Base-by-base conservation (phyloP, 2,113 vertebrate species). In the Xiphias gladius region DNA sequence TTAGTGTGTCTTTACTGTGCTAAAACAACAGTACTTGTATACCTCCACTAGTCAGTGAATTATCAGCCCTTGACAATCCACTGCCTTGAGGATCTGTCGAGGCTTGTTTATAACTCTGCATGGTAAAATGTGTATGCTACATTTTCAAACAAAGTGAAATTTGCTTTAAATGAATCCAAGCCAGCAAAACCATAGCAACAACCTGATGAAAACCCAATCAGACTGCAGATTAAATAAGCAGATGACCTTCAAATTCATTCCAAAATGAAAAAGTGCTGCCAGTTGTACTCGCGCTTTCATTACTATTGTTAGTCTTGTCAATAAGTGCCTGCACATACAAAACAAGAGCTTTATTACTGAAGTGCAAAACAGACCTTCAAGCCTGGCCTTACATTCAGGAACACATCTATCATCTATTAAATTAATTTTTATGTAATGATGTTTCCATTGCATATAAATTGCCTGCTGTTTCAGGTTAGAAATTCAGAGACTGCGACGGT, bases 181-280 rank as follows among this genome's bases (percentile, higher is more conserved):
- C 78, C 80, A 55, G 70, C 76, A 74, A 80, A 84, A 43, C 93
- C 88, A 88, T 83, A 79, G 92, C 91, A 93, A 93, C 91, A 83
- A 77, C 75, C 22, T 37, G 24, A 58, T 78, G 54, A 85, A 81
- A 88, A 76, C 37, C 59, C 75, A 89, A 90, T 90, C 79, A 82
- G 62, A 57, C 30, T 62, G 16, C 69, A 70, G 70, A 70, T 76
- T 71, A 67, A 88, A 88, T 80, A 54, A 92, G 85, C 3, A 85
- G 32, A 43, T 76, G 43, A 88, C 82, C 76, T 86, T 91, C 63
- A 63, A 80, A 83, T 73, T 50, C 32, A 39, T 82, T 87, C 83
- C 76, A 65, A 76, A 87, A 85, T 82, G 48, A 78, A 63, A 86
- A 67, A 57, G 58, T 46, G 64, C 66, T 63, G 78, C 79, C 54